These are phyloP conservation scores for Congeria kusceri DNA, from an alignment of 2,888 invertebrate species.

Conservation along the genomic window DNA sequence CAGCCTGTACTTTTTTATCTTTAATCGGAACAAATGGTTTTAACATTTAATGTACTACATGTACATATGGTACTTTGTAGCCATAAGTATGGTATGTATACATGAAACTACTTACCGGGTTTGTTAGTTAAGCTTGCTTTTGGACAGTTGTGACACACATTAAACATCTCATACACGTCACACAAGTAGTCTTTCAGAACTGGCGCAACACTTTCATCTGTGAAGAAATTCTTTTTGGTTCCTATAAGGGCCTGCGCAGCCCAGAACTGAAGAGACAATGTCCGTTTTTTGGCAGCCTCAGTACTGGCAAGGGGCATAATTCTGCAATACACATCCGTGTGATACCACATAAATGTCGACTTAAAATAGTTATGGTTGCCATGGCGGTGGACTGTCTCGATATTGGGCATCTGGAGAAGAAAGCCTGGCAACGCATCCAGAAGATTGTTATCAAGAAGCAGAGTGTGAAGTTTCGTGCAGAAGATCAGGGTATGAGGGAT, in stretches of 20 bases:
- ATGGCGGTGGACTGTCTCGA: conserved; percentile 86
- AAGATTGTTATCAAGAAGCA: conserved; percentile 86
- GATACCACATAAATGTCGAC: conserved; percentile 87
- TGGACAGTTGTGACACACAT: conserved; percentile 85
- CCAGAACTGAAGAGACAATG: conserved; percentile 82
- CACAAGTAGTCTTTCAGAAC: conserved; percentile 85
- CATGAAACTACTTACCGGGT: conserved; percentile 77
- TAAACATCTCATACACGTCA: conserved; percentile 84
- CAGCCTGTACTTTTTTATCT: no score
- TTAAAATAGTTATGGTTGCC: conserved; percentile 87
- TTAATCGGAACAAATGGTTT: no score
- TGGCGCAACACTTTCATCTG: conserved; percentile 81
- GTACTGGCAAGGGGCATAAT: conserved; percentile 80
- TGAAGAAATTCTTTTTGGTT: conserved; percentile 85
- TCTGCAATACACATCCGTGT: conserved; percentile 86
- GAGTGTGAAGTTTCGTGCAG: conserved; percentile 83
- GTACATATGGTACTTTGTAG: no score
- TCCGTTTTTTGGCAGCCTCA: conserved; percentile 53
- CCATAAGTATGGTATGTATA: not conserved
- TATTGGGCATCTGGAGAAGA: conserved; percentile 84
- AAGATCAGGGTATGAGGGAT: conserved; percentile 86
- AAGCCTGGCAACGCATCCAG: conserved; percentile 86
- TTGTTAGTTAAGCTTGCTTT: conserved; percentile 76
- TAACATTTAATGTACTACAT: no score
- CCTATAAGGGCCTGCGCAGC: conserved; percentile 85